Evolutionary conservation across 2,888 invertebrate species (phyloP), one percentile per base, ranked within the genome.

Genomic region (Machimus atricapillus): DNA sequence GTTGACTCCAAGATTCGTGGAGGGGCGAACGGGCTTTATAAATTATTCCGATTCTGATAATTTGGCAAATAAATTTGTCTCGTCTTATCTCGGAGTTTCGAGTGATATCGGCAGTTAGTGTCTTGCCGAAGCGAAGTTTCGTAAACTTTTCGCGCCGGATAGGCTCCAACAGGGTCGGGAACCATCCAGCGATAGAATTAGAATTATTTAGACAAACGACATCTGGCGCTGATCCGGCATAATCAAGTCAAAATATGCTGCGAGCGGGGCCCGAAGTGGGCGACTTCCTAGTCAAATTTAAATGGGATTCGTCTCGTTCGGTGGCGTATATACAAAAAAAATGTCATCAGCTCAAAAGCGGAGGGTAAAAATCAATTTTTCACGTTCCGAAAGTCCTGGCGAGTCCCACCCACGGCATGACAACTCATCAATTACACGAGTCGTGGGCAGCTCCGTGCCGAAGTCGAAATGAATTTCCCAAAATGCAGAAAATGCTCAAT

Each of bases 391-490:
- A 82, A 8, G 52, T 40, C 66, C 37, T 34, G n/a, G 19, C 34
- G 52, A 9, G 82, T 66, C 58, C 82, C 82, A 58, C 82, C 82
- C 82, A 81, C 81, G 31, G 23, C 76, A 76, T 77, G 85, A 86
- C 85, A 86, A 86, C 76, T 86, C 77, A 86, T 86, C 85, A 86
- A 86, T 86, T 86, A 77, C 85, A 86, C 19, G 37, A 46, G 56
- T 40, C 76, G 46, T 86, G 46, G 79, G 79, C 31, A 79, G 82
- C 66, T 52, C 77, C 77, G 34, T 23, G 40, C 76, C 9, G 85
- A 23, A 76, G 76, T 16, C 76, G 27, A 86, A 85, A 85, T 85
- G 85, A 85, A 85, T 85, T 58, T 43, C 37, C 74, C 79, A 79
- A 79, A 82, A 82, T 82, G 58, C 82, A 56, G 56, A 77, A 77